Percentiles rank a stretch among this genome's conserved stretches.
Evolutionary conservation across 2,113 vertebrate genomes (phyloP).

Genomic region (Coturnix japonica): DNA sequence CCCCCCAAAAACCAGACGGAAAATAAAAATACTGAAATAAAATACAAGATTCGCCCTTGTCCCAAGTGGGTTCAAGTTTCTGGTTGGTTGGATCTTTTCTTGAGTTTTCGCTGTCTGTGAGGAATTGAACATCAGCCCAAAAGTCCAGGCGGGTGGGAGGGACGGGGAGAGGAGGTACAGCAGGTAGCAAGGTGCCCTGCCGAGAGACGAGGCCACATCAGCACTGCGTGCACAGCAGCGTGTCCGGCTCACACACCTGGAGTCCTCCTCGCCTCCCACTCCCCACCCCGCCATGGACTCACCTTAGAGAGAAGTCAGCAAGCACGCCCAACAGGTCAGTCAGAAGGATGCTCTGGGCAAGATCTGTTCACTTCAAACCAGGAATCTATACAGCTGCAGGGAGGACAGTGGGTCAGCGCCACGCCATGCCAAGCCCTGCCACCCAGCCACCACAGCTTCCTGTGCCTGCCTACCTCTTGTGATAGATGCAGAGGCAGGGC

Average conservation of each 20-base stretch:
- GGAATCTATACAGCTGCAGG: slow-evolving; percentile 96
- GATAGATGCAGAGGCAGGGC: slow-evolving; percentile 99
- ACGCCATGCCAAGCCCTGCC: not conserved
- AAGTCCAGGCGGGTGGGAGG: slow-evolving; percentile 24
- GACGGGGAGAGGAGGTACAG: slow-evolving; percentile 47
- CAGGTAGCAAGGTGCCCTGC: slow-evolving; percentile 65
- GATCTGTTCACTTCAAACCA: slow-evolving; percentile 99
- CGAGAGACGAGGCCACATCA: not conserved
- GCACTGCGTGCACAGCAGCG: not conserved
- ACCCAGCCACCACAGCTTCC: accelerated
- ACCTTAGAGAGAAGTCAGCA: slow-evolving; percentile 82
- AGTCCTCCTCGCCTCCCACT: not conserved
- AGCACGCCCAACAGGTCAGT: slow-evolving; percentile 85
- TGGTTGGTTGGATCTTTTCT: not conserved
- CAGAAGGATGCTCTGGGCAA: slow-evolving; percentile 97
- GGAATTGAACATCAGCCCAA: slow-evolving; percentile 54
- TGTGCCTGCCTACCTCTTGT: slow-evolving; percentile 87
- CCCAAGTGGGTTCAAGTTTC: slow-evolving; percentile 60
- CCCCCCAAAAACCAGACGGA: not conserved
- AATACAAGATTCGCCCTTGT: slow-evolving; percentile 7
- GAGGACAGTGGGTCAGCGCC: not conserved
- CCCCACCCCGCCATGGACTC: not conserved
- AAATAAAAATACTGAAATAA: slow-evolving; percentile 39
- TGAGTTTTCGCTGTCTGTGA: slow-evolving; percentile 37
- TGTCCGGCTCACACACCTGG: accelerated